phyloP scores from a whole-genome alignment of 1,140 invertebrate genomes.

The Drosophila littoralis region DNA sequence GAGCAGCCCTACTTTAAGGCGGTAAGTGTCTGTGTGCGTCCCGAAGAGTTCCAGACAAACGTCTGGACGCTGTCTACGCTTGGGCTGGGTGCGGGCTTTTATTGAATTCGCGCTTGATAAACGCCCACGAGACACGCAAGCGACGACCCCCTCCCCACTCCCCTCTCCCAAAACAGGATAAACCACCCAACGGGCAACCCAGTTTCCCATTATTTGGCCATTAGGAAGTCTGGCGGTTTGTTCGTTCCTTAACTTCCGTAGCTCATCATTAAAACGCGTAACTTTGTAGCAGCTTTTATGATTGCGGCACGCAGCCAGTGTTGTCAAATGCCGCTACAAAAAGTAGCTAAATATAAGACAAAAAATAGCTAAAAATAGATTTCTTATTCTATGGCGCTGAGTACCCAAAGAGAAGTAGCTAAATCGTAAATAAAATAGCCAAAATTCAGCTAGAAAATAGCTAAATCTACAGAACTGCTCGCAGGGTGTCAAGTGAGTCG shows the following conservation, averaged over 20 bases:
- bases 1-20: slow-evolving; percentile 76
- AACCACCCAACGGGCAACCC: too few relatives aligned
- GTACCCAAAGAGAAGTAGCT: too few relatives aligned
- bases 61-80: slow-evolving; percentile 66
- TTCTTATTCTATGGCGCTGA: too few relatives aligned
- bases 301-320: slow-evolving; percentile 44
- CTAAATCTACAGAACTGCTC: too few relatives aligned
- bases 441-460: too few relatives aligned
- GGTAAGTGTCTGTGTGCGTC: slow-evolving; percentile 56
- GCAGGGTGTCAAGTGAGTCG: slow-evolving; percentile 23
- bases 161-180: too few relatives aligned
- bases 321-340: too few relatives aligned
- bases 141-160: slow-evolving; percentile 1
- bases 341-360: too few relatives aligned
- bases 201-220: slow-evolving; percentile 56
- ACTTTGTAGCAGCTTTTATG: slow-evolving; percentile 70
- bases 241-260: slow-evolving; percentile 36
- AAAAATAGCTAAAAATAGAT: too few relatives aligned
- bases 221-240: slow-evolving; percentile 61
- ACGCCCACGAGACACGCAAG: slow-evolving; percentile 62
- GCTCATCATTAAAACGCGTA: slow-evolving; percentile 74
- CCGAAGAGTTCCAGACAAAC: slow-evolving; percentile 45
- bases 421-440: too few relatives aligned
- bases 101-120: slow-evolving; percentile 74
- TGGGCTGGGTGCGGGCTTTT: slow-evolving; percentile 68